Base-by-base conservation (phyloP, 2,888 invertebrate species). In the Tenthredo livida region DNA sequence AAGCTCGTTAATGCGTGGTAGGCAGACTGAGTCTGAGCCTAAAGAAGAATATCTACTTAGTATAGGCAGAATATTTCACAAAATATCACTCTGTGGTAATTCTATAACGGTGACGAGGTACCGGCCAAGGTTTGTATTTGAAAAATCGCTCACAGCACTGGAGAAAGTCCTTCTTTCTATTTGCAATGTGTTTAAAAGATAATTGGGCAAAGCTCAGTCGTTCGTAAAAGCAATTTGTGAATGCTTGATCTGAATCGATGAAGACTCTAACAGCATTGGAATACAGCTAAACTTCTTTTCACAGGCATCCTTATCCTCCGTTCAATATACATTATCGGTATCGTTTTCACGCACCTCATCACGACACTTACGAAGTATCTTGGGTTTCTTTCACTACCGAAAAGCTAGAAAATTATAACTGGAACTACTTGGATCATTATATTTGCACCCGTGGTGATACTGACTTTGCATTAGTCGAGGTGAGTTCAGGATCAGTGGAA, bases 371-470 rank as follows among this genome's bases (percentile, higher is more conserved):
- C 92, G 98, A 98, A 92, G 97, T 98, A 61, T 99, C 98, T 0
- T 98, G 97, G 95, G 98, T 98, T 0, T 97, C 98, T 70, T 99
- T 99, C 93, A 97, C 97, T 1, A 98, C 98, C 0, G 98, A 99
- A 93, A 98, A 98, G 91, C 94, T 99, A 84, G 99, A 99, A 93
- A 98, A 97, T 89, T 99, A 97, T 92, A 98, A 98, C 94, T 99
- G 99, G 99, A 99, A 99, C 93, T 98, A 98, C 92, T 95, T 99
- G 94, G 99, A 99, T 94, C 98, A 98, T 93, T 99, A 99, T 92
- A 98, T 99, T 87, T 98, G 98, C 91, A 98, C 98, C 0, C 95
- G 98, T 86, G 99, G 99, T 0, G 98, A 98, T 92, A 97, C 97
- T 0, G 98, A 98, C 92, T 98, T 98, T 94, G 95, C 96, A 47